Evolutionary conservation across 92 coral and sea anemone species (phyloP), one percentile per base, ranked within the genome.

Genomic region (Pocillopora grandis): DNA sequence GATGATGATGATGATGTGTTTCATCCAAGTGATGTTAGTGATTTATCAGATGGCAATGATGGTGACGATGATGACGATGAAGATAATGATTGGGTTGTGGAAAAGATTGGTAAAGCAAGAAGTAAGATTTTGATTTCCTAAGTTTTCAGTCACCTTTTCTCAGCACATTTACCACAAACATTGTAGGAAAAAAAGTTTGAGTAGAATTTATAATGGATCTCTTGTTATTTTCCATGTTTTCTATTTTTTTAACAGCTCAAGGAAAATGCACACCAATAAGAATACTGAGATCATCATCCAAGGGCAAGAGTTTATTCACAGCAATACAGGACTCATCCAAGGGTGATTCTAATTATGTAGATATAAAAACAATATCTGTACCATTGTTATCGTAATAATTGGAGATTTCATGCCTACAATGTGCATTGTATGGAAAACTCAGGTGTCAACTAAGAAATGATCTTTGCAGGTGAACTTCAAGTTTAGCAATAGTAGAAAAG

Each of bases 1-100:
- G 89, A 78, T 62, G 66, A 78, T 73, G 71, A 81, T 70, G 89
- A 86, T 83, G 83, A 75, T 63, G 91, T 76, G 68, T 86, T 81
- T 78, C 56, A 70, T 17, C 70, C 72, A 21, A 83, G 87, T 58
- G 75, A 85, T 17, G 82, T 12, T 10, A 66, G 84, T 80, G 21
- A 12, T 58, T 76, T 42, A 57, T 57, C 80, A 42, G 52, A 42
- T 42, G 52, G 8, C 52, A 42, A 7, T 42, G 77, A 72, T 58
- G 55, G 71, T 19, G 84, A 76, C 63, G 33, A 58, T 37, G 95
- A 89, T 58, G 76, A 79, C 55, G 63, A 72, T 59, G 83, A 72
- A 78, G 87, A 48, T 15, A 59, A 33, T 48, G 90, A 73, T 80
- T 48, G 52, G 19, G 80, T 66, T 69, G 56, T n/a, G 5, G 67